These are phyloP conservation scores for Mesorhabditis sp. DNA, from an alignment of 2,888 invertebrate genomes.

Conservation along the genomic window DNA sequence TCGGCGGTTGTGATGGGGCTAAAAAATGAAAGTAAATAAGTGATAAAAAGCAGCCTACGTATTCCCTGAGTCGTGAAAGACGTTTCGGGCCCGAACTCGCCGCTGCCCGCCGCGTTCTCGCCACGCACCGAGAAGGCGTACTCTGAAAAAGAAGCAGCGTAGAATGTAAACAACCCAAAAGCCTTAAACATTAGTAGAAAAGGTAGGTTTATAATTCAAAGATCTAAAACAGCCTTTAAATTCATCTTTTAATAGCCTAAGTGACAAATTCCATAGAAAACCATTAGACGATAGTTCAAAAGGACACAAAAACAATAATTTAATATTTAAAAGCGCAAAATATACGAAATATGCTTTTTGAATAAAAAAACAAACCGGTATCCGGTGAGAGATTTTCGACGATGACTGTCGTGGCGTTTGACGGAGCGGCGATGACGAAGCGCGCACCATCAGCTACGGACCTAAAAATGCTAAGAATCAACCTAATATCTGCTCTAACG, in stretches of 20 bases:
- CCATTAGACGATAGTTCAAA: no score
- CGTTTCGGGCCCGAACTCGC: conserved; percentile 50
- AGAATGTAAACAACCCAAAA: no score
- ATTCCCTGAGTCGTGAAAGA: conserved; percentile 45
- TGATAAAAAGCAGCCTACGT: conserved; percentile 13
- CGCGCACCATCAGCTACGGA: conserved; percentile 23
- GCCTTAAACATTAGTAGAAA: neutral
- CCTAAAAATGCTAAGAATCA: conserved; percentile 19
- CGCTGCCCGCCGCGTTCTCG: conserved; percentile 52
- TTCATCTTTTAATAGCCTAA: no score
- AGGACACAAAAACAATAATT: no score
- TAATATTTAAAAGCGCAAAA: no score
- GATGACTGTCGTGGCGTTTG: conserved; percentile 42
- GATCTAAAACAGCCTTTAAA: neutral
- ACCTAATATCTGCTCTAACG: neutral
- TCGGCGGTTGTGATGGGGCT: neutral
- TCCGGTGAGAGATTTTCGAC: conserved; percentile 38
- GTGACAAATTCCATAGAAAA: no score
- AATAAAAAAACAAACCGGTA: conserved; percentile 14
- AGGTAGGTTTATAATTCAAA: neutral
- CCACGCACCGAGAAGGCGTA: conserved; percentile 45
- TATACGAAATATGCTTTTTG: no score
- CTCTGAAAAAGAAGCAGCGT: neutral
- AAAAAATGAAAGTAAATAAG: neutral
- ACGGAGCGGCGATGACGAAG: conserved; percentile 41